Conservation (phyloP, 2,797 vertebrate species). For the Alcedo atthis region DNA sequence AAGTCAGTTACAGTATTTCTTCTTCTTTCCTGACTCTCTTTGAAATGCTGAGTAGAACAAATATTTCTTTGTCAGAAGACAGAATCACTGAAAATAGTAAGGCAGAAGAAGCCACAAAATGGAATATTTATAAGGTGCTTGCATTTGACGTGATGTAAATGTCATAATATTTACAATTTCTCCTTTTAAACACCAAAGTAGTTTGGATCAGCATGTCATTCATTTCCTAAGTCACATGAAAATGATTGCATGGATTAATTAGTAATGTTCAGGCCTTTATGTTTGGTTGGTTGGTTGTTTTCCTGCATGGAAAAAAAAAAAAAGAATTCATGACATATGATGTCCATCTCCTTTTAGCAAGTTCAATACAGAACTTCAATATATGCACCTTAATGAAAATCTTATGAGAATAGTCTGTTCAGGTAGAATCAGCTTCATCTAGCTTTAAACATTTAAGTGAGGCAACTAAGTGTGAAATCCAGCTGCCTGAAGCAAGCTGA, state of each 20-base stretch:
- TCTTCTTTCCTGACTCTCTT: slow-evolving; percentile 3
- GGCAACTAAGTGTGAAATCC: not conserved
- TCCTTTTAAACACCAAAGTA: not conserved
- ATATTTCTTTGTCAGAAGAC: slow-evolving; percentile 25
- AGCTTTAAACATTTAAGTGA: not conserved
- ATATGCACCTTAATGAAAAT: not conserved
- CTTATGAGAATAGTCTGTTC: not conserved
- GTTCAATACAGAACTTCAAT: not conserved
- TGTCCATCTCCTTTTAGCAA: not conserved
- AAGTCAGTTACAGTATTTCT: slow-evolving; percentile 1
- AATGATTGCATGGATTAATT: not conserved
- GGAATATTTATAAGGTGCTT: slow-evolving; percentile 27
- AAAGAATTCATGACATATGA: not conserved
- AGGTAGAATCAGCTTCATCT: not conserved
- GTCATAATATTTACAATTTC: not conserved
- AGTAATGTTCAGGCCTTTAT: not conserved
- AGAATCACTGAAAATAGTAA: not conserved
- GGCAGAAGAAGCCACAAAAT: not conserved
- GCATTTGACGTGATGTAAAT: not conserved
- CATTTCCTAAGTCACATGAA: not conserved
- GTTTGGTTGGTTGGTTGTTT: no score
- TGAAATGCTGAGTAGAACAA: slow-evolving; percentile 28
- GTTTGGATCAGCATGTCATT: not conserved
- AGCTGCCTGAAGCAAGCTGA: not conserved
- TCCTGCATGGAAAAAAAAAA: not conserved